Base-by-base conservation (phyloP, 2,888 invertebrate species). In the Lasioglossum calceatum region DNA sequence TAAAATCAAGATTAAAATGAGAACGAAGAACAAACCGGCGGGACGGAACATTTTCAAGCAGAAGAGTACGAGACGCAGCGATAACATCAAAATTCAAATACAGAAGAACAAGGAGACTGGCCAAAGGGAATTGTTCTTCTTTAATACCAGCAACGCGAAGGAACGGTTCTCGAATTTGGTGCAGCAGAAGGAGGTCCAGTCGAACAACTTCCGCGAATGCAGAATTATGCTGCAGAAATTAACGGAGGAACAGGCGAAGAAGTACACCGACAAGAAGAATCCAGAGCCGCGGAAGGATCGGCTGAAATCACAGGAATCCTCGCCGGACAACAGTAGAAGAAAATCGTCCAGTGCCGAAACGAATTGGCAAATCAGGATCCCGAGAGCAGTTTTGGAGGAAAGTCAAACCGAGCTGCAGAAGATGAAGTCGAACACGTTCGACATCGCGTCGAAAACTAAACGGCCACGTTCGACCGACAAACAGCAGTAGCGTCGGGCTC, bases 331-430 rank as follows among this genome's bases (percentile, higher is more conserved):
- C 1, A 27, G 36, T 0, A 19, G 12, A 42, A 77, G 2, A 7
- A 2, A 12, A 3, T 4, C 23, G 39, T 4, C 0, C 23, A 14
- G 0, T 0, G 16, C 14, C 10, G 4, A 5, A 8, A 54, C 74
- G 8, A 64, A 50, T 4, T 85, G 84, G 84, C 84, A 71, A 7
- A 85, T 78, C 36, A 83, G 71, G 10, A 85, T 85, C 36, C 84
- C 84, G 7, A 83, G 0, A 27, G n/a, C 50, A 0, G 23, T 85
- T 58, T 75, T 83, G 1, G 61, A 85, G 32, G 84, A 85, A 42
- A 78, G 70, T 44, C 78, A 83, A 10, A 50, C 16, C 10, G 32
- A 32, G 39, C 7, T 1, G 42, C 16, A 23, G 7, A 42, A 23
- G 50, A 23, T 0, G 1, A 50, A 32, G 0, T 8, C 23, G 7